Evolutionary conservation across 1,140 invertebrate genomes (phyloP), one percentile per base, ranked within the genome.

Genomic region (Drosophila takahashii): DNA sequence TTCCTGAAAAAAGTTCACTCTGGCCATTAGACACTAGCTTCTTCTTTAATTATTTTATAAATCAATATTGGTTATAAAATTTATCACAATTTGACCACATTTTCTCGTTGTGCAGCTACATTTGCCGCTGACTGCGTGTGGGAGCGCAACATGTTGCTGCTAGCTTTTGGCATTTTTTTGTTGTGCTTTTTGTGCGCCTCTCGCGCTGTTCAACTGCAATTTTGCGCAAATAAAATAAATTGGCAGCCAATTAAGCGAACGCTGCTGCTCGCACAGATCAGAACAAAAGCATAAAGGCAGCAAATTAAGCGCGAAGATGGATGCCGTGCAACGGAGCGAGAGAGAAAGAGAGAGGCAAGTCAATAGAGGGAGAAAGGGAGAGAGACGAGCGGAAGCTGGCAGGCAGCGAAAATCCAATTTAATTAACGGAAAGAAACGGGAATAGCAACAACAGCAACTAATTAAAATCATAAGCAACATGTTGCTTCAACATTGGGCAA

Each of bases 211-310:
- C 75, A 61, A 52, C 74, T 84, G 84, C 84, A 87, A 87, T 87
- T 87, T 87, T 78, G 84, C 84, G 84, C 84, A 89, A 87, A 87
- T 87, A 87, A 89, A 87, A 87, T 87, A 87, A 87, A 87, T 87
- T 87, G 84, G 84, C 84, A 89, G 84, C 84, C 84, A 87, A 87
- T 87, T 87, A 87, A 87, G 84, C 69, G 79, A 79, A 70, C 34
- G 61, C 62, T 61, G 61, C 62, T 61, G 60, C 61, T 79, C 67
- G 45, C 75, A 59, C 78, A 87, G 81, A 79, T 84, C 67, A 87
- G 84, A 89, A 89, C 84, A 87, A 89, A 89, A 84, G 77, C 79
- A 87, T 84, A 87, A 87, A 89, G 79, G 45, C 76, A 87, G 84
- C 84, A 89, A 84, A 87, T 87, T 84, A 84, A 87, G 81, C 74